Evolutionary conservation across 2,888 invertebrate genomes (phyloP).

Genomic region (Syrphus vitripennis): DNA sequence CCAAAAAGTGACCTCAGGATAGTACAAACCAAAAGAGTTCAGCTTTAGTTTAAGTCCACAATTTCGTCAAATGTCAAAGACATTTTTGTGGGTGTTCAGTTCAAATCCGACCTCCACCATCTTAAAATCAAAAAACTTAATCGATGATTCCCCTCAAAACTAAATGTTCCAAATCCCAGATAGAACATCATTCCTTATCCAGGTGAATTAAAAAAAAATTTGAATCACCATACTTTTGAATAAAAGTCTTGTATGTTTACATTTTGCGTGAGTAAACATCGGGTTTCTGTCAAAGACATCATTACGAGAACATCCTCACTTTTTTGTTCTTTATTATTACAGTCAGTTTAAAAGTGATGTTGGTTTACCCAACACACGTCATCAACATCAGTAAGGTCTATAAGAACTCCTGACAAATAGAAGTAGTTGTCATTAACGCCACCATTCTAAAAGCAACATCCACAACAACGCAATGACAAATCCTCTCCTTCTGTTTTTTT

Average conservation of each 20-base stretch:
- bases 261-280: neutral
- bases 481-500: conserved; percentile 4
- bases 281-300: neutral
- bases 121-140: too few relatives aligned
- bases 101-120: too few relatives aligned
- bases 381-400: neutral
- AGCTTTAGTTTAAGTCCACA: too few relatives aligned
- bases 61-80: too few relatives aligned
- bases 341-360: neutral
- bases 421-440: conserved; percentile 4
- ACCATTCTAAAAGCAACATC: neutral
- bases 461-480: conserved; percentile 3
- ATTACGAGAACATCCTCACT: neutral
- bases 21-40: too few relatives aligned
- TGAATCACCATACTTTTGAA: neutral
- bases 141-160: too few relatives aligned
- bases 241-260: neutral
- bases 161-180: too few relatives aligned
- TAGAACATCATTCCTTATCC: too few relatives aligned
- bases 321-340: neutral
- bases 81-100: too few relatives aligned
- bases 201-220: too few relatives aligned
- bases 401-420: conserved; percentile 5
- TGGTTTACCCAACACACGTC: neutral
- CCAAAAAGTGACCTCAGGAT: too few relatives aligned